phyloP scores from a whole-genome alignment of 2,888 invertebrate genomes.

The Apoderus coryli region DNA sequence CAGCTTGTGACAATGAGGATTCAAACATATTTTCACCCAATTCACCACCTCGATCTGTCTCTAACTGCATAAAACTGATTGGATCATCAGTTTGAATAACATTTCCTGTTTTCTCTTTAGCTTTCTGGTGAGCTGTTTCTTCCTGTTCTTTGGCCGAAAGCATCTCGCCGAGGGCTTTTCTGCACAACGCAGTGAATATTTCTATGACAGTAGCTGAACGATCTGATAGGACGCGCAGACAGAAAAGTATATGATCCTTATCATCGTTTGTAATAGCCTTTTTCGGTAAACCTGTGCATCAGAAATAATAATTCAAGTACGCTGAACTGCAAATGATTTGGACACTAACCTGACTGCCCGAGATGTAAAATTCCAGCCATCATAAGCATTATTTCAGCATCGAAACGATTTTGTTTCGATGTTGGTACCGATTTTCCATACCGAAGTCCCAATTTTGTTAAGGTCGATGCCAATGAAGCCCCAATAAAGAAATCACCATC shows the following conservation, averaged over 20 bases:
- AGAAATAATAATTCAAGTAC: slow-evolving; percentile 4
- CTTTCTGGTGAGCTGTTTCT: slow-evolving; percentile 44
- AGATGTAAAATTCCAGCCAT: slow-evolving; percentile 75
- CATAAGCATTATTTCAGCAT: slow-evolving; percentile 75
- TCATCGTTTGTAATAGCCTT: slow-evolving; percentile 93
- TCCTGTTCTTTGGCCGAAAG: slow-evolving; percentile 63
- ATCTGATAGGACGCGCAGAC: slow-evolving; percentile 58
- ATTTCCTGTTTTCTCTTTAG: slow-evolving; percentile 48
- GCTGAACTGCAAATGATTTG: slow-evolving; percentile 1
- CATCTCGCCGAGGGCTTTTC: slow-evolving; percentile 71
- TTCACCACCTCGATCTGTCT: slow-evolving; percentile 38
- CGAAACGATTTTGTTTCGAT: slow-evolving; percentile 39
- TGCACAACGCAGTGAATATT: slow-evolving; percentile 60
- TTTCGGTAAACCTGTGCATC: slow-evolving; percentile 37
- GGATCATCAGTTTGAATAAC: slow-evolving; percentile 77
- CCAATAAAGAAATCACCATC: slow-evolving; percentile 94
- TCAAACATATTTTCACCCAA: slow-evolving; percentile 79
- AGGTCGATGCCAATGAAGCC: slow-evolving; percentile 78
- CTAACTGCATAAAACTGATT: slow-evolving; percentile 67
- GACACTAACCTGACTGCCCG: slow-evolving; percentile 52
- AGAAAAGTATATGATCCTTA: slow-evolving; percentile 73
- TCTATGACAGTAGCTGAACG: slow-evolving; percentile 50
- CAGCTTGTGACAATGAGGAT: slow-evolving; percentile 76
- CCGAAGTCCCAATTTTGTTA: slow-evolving; percentile 79
- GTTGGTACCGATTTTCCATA: slow-evolving; percentile 38